Conservation (phyloP, 2,113 vertebrate genomes). For the Condylura cristata region DNA sequence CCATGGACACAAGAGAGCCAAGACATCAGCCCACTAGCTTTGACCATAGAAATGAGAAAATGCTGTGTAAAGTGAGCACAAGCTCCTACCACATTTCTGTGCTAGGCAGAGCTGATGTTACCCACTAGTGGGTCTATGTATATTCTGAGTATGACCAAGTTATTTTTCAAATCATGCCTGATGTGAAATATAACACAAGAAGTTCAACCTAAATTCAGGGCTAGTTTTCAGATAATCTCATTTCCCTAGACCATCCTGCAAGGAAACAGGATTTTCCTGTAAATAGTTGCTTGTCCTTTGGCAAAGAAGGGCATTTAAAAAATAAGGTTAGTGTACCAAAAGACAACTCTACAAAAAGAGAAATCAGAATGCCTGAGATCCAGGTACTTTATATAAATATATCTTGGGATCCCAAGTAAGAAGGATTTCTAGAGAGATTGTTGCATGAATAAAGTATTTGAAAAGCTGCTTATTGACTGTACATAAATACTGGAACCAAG, state of each 20-base stretch:
- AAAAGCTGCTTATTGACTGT: neutral
- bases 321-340: neutral
- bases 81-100: neutral
- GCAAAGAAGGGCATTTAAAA: neutral
- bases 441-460: slow-evolving; percentile 28
- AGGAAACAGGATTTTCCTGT: neutral
- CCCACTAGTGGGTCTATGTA: neutral
- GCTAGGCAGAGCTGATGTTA: neutral
- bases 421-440: slow-evolving; percentile 43
- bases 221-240: neutral
- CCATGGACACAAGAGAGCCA: too few relatives aligned
- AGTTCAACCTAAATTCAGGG: neutral
- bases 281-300: neutral
- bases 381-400: slow-evolving; percentile 3
- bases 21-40: neutral
- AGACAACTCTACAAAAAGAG: neutral
- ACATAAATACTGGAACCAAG: slow-evolving; percentile 48
- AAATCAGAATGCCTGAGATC: neutral
- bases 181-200: neutral
- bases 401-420: slow-evolving; percentile 45
- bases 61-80: too few relatives aligned
- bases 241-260: neutral
- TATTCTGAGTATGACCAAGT: neutral
- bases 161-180: neutral
- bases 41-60: neutral